Evolutionary conservation across 2,888 invertebrate genomes (phyloP).

Genomic region (Drosophila gaucha): DNA sequence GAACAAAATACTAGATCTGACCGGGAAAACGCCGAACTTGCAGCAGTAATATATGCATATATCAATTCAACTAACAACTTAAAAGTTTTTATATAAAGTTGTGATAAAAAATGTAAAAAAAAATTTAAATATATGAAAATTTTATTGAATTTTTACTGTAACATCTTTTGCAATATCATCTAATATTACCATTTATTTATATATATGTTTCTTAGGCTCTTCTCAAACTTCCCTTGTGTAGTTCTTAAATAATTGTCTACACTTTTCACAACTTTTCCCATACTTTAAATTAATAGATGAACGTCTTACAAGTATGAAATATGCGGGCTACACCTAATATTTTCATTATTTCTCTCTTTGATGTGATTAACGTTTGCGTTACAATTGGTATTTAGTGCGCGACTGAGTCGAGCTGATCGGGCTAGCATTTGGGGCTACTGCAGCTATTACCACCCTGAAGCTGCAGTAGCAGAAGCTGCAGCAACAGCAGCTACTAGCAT

Average conservation of each 20-base stretch:
- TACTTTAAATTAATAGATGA: neutral
- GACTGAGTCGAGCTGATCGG: slow-evolving; percentile 56
- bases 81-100: no score
- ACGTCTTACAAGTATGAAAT: neutral
- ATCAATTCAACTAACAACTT: no score
- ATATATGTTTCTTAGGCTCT: no score
- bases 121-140: no score
- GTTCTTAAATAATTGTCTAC: neutral
- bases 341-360: slow-evolving; percentile 36
- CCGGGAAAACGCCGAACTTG: no score
- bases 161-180: no score
- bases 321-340: slow-evolving; percentile 13
- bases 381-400: slow-evolving; percentile 82
- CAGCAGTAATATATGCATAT: no score
- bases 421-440: slow-evolving; percentile 7
- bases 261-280: neutral
- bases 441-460: slow-evolving; percentile 9
- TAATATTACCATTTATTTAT: no score
- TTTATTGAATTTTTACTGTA: no score
- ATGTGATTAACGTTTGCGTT: slow-evolving; percentile 78
- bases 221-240: neutral
- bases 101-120: no score
- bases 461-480: neutral
- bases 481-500: slow-evolving; percentile 11
- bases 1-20: no score